A percentile compares a stretch with the other conserved stretches of the same genome.
These are phyloP conservation scores for Mellivora capensis DNA, from an alignment of 2,113 vertebrate species.

Conservation along the genomic window DNA sequence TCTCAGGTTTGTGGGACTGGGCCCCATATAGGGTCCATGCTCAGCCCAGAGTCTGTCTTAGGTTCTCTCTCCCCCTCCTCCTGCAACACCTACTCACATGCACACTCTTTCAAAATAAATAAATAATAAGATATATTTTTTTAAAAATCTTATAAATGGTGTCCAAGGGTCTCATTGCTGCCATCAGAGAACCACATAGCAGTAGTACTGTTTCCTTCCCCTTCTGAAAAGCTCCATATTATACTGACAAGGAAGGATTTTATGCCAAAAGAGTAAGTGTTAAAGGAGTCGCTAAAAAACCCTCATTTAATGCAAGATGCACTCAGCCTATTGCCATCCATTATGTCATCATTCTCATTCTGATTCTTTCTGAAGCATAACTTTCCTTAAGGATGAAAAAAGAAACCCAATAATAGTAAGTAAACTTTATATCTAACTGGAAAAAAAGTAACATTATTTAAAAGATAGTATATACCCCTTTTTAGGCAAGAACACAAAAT, in stretches of 20 bases:
- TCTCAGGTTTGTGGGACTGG: neutral
- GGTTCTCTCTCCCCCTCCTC: neutral
- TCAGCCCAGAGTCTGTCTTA: neutral
- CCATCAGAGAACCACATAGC: neutral
- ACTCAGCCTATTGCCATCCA: neutral
- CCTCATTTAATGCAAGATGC: neutral
- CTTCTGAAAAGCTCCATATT: rapidly evolving
- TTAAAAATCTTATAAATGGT: neutral
- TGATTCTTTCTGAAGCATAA: neutral
- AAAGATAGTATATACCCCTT: neutral
- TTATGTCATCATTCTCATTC: neutral
- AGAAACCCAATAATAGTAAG: neutral
- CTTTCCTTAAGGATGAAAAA: neutral
- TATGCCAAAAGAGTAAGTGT: neutral
- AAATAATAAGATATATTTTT: neutral
- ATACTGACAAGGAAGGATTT: neutral
- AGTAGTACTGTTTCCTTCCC: rapidly evolving
- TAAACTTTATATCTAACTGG: neutral
- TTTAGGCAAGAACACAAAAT: neutral
- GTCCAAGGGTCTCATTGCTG: rapidly evolving
- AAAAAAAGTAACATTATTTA: neutral
- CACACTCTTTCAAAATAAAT: neutral
- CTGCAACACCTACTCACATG: neutral
- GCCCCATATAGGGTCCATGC: neutral
- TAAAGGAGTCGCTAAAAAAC: neutral